Conservation (phyloP, 2,888 invertebrate genomes). For the Amblyjoppa fuscipennis region DNA sequence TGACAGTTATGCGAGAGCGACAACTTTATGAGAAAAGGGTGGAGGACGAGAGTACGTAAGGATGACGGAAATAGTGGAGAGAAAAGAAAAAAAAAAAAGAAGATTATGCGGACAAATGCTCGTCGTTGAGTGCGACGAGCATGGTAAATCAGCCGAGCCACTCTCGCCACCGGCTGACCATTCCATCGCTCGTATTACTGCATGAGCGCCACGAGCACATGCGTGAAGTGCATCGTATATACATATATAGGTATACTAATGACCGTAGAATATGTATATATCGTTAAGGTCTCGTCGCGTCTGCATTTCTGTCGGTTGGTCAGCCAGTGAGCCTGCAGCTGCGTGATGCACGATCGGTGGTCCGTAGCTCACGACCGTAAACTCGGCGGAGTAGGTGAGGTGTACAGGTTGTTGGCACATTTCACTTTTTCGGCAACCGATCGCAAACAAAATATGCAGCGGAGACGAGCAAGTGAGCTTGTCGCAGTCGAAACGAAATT, state of each 20-base stretch:
- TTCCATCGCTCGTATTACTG: slow-evolving; percentile 36
- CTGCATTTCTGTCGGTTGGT: slow-evolving; percentile 40
- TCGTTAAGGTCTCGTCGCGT: slow-evolving; percentile 40
- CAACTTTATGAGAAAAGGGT: slow-evolving; percentile 13
- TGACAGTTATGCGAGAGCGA: slow-evolving; percentile 8
- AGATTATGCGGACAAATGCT: slow-evolving; percentile 33
- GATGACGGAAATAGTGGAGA: slow-evolving; percentile 5
- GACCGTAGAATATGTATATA: slow-evolving; percentile 2
- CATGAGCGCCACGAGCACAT: slow-evolving; percentile 32
- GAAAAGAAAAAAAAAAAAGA: slow-evolving; percentile 18
- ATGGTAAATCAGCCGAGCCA: slow-evolving; percentile 17
- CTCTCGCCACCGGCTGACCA: slow-evolving; percentile 28
- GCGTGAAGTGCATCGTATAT: slow-evolving; percentile 21
- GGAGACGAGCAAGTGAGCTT: too few species aligned
- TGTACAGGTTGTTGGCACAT: neutral
- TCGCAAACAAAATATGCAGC: neutral
- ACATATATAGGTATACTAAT: slow-evolving; percentile 30
- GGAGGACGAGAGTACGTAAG: neutral
- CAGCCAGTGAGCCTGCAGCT: slow-evolving; percentile 24
- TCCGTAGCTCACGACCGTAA: neutral
- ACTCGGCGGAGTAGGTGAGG: neutral
- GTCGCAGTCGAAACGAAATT: too few species aligned
- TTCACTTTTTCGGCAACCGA: neutral
- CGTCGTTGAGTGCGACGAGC: slow-evolving; percentile 32
- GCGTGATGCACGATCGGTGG: slow-evolving; percentile 23